These are phyloP conservation scores for Molorchus minor DNA, from an alignment of 2,888 invertebrate species.

Conservation along the genomic window DNA sequence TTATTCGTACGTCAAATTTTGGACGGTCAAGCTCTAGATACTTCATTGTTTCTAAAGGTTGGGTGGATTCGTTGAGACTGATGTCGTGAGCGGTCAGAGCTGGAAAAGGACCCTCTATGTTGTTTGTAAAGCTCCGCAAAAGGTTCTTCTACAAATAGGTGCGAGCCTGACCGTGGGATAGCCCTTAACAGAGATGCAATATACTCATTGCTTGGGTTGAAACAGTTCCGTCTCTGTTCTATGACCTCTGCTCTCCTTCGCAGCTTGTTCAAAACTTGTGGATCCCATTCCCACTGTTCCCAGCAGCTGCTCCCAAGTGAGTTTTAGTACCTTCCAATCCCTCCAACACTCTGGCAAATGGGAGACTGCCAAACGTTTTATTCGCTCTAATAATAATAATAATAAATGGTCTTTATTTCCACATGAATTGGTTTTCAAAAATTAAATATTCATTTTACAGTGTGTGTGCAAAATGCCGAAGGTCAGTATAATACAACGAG, in stretches of 20 bases:
- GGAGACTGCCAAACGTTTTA: too few relatives aligned
- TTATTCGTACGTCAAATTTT: too few relatives aligned
- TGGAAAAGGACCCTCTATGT: background rate
- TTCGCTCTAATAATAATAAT: too few relatives aligned
- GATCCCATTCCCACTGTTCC: conserved; percentile 3
- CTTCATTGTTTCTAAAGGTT: too few relatives aligned
- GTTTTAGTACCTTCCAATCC: background rate
- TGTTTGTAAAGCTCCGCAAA: background rate
- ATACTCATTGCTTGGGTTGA: conserved; percentile 18
- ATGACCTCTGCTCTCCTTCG: conserved; percentile 26
- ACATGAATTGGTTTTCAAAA: too few relatives aligned
- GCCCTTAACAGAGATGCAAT: background rate
- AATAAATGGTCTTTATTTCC: too few relatives aligned
- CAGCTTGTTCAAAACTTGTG: conserved; percentile 6
- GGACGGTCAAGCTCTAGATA: too few relatives aligned
- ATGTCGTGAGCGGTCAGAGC: too few relatives aligned
- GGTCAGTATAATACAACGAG: too few relatives aligned
- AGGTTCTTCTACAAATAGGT: background rate
- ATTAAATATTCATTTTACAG: too few relatives aligned
- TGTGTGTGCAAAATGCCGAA: too few relatives aligned
- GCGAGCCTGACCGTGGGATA: background rate
- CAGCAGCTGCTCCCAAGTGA: background rate
- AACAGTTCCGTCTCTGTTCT: conserved; percentile 26
- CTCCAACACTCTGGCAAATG: background rate
- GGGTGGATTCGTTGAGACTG: too few relatives aligned